Base-by-base conservation (phyloP, 2,888 invertebrate genomes). In the Hemaris fuciformis region DNA sequence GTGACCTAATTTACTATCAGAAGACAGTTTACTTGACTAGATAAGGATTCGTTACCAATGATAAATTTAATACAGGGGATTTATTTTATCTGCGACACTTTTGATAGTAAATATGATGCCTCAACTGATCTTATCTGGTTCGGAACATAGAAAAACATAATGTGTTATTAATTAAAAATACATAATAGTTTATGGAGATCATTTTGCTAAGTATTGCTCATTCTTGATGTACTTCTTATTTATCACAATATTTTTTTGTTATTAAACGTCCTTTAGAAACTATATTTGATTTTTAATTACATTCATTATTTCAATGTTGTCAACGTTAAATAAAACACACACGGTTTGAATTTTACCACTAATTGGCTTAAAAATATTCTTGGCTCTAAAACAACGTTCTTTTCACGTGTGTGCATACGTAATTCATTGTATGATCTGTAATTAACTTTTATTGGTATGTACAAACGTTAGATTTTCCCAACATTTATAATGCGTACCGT, bases 1-100 rank as follows among this genome's bases (percentile, higher is more conserved):
- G 64, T 79, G 80, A 80, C 86, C 81, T 70, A 80, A 73, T 83
- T 85, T 66, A 69, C 68, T 78, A 79, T 78, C 73, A 63, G 65
- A 71, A 65, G 70, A 74, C 66, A 74, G 73, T 74, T 72, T 73
- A 66, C 71, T 65, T 63, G 64, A 56, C 57, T 63, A 65, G 74
- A 76, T 76, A 76, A 62, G 53, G 62, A 62, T 45, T 66, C 71
- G 68, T 72, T 71, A 64, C 63, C 62, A 72, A 72, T 69, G 81
- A 81, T 82, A 81, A 80, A 71, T 67, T 73, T 67, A 76, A 79
- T 75, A 62, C 73, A 66, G 61, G 70, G 76, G 74, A 79, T 79
- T 78, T 73, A 69, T 66, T 72, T 73, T 79, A 79, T 79, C 77
- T 68, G 60, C 58, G 65, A 60, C 64, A 67, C 66, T 70, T 71